phyloP scores from a whole-genome alignment of 2,797 vertebrate genomes.

The Spinus olivaceus region DNA sequence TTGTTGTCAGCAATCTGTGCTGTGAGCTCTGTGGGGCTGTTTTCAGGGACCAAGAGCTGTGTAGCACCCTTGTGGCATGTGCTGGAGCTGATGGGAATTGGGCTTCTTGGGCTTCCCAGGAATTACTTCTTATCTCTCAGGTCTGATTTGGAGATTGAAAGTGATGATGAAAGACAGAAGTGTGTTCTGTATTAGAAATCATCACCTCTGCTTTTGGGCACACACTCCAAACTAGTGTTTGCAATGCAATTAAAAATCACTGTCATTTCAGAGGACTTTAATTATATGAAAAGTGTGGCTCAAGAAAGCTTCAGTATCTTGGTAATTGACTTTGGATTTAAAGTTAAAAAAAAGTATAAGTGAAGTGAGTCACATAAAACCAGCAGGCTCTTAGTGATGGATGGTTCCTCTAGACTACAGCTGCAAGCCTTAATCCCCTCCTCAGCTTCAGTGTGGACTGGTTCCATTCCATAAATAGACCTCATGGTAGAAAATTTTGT shows the following conservation, averaged over 20 bases:
- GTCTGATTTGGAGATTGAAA: not conserved
- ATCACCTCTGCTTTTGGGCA: not conserved
- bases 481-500: not conserved
- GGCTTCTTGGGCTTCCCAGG: not conserved
- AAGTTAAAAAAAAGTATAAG: not conserved
- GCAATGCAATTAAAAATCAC: constrained; percentile 62
- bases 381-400: not conserved
- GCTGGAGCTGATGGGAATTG: not conserved
- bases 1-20: not conserved
- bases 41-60: not conserved
- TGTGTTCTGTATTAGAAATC: accelerated
- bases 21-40: not conserved
- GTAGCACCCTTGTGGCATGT: not conserved
- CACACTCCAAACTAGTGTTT: constrained; percentile 19
- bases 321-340: constrained; percentile 7
- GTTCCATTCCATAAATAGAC: not conserved
- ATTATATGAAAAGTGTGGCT: not conserved
- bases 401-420: not conserved
- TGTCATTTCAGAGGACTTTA: constrained; percentile 46
- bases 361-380: constrained; percentile 9
- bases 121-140: not conserved
- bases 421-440: not conserved
- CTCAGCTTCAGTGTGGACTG: not conserved
- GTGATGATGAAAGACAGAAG: not conserved
- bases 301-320: not conserved